Percentiles rank a stretch among this genome's conserved stretches.
Conservation (phyloP, 2,888 invertebrate genomes). For the Rotaria macrura region DNA sequence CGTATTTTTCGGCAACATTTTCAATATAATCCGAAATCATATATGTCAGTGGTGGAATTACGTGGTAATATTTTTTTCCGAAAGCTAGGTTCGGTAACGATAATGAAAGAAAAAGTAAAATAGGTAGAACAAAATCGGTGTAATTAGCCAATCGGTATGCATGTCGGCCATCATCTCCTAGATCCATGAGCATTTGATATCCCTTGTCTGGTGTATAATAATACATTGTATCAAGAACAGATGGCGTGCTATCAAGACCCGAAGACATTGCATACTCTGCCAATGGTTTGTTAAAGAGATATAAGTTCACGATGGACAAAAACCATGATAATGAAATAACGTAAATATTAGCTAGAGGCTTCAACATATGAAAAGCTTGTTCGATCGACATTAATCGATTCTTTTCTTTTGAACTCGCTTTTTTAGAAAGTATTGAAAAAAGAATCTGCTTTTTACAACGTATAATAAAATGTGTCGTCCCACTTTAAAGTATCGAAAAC, state of each 20-base stretch:
- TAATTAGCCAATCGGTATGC: not conserved
- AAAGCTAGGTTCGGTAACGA: not conserved
- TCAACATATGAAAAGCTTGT: not conserved
- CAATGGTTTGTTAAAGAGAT: not conserved
- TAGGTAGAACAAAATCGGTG: not conserved
- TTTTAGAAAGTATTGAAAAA: no score
- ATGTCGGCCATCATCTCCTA: not conserved
- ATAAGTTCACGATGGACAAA: not conserved
- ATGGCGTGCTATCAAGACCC: not conserved
- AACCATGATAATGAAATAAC: not conserved
- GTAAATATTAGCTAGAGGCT: not conserved
- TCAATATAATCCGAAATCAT: not conserved
- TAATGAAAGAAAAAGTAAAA: not conserved
- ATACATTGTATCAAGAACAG: not conserved
- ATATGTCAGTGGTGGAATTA: not conserved
- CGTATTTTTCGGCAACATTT: not conserved
- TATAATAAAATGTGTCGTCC: no score
- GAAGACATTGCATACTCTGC: not conserved
- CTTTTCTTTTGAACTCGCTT: no score
- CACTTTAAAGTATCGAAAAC: no score
- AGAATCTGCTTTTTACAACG: no score
- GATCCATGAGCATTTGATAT: not conserved
- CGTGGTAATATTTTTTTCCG: not conserved
- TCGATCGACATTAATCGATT: not conserved
- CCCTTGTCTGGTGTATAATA: not conserved